Evolutionary conservation across 1,140 invertebrate genomes (phyloP).

Genomic region (Sycophaga agraensis): DNA sequence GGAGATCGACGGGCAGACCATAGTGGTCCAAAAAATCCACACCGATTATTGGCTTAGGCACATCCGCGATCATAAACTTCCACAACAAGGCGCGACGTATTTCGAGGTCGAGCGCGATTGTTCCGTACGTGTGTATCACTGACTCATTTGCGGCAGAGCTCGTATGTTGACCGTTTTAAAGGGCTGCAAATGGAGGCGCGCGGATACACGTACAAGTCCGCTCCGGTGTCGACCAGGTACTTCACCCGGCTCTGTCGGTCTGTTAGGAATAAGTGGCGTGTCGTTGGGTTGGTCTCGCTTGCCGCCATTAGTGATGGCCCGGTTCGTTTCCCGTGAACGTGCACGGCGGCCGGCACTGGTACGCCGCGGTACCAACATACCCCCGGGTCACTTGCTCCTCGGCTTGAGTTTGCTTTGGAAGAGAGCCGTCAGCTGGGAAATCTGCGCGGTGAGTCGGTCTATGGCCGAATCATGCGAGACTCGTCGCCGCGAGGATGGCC

Average conservation of each 20-base stretch:
- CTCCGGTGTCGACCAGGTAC: slow-evolving; percentile 33
- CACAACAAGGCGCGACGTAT: background rate
- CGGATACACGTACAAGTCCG: slow-evolving; percentile 34
- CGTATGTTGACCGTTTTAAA: slow-evolving; percentile 17
- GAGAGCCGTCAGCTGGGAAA: background rate
- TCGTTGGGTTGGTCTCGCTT: slow-evolving; percentile 1
- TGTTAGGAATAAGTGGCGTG: slow-evolving; percentile 30
- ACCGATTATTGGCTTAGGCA: slow-evolving; percentile 19
- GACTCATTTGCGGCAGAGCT: slow-evolving; percentile 33
- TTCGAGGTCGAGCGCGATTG: slow-evolving; percentile 34
- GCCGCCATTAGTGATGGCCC: slow-evolving; percentile 30
- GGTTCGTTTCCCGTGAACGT: slow-evolving; percentile 26
- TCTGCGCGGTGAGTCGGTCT: background rate
- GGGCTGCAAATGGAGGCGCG: slow-evolving; percentile 13
- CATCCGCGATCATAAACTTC: slow-evolving; percentile 27
- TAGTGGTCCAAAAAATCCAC: slow-evolving; percentile 28
- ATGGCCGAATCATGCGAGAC: too few species aligned
- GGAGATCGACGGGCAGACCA: too few species aligned
- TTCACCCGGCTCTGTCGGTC: slow-evolving; percentile 17
- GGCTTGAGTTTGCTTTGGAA: background rate
- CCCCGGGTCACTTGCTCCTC: background rate
- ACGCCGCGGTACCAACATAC: slow-evolving; percentile 14
- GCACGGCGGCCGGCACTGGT: slow-evolving; percentile 20
- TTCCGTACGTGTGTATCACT: slow-evolving; percentile 44
- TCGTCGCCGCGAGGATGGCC: background rate